Base-by-base conservation (phyloP, 2,113 vertebrate genomes). In the Lepus timidus region DNA sequence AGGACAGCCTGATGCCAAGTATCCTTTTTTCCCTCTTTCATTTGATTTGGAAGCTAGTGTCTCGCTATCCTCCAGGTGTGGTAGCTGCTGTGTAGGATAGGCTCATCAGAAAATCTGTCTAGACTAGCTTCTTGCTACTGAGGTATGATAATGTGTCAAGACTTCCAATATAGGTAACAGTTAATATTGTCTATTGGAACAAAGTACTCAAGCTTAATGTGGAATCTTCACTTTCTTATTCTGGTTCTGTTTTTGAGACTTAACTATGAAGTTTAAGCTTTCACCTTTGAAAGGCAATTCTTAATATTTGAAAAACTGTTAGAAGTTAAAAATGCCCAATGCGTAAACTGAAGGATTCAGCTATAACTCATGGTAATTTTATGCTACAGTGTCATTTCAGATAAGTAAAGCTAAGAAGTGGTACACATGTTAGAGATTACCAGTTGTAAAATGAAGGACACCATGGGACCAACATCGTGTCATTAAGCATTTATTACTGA, bases 1-100 rank as follows among this genome's bases (percentile, higher is more conserved):
- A 95, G 99, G 99, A 10, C 97, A 99, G 89, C 99, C 99, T 0
- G 99, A 99, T 0, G 98, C 99, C 29, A 99, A 99, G 99, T 99
- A 99, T 99, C 99, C 99, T 99, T 99, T 96, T 80, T 95, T 10
- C 67, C 22, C 39, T 85, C 44, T 44, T 58, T 95, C 25, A 49
- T 44, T 7, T 7, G 44, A 44, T 44, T 44, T 44, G 44, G 44
- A 44, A 44, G 44, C 44, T 44, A 44, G 6, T 44, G 7, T 44
- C 44, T 44, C 44, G 44, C 6, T 44, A 44, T 87, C 14, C 13
- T 76, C 36, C 71, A 87, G 4, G 4, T 64, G n/a, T 80, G 29
- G 82, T 91, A 85, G 39, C 82, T 29, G 19, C 12, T 74, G 0
- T 88, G 1, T 62, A 83, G 76, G 9, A n/a, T 84, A 74, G 49